phyloP scores from a whole-genome alignment of 2,888 invertebrate species.

The Tortrix viridana region DNA sequence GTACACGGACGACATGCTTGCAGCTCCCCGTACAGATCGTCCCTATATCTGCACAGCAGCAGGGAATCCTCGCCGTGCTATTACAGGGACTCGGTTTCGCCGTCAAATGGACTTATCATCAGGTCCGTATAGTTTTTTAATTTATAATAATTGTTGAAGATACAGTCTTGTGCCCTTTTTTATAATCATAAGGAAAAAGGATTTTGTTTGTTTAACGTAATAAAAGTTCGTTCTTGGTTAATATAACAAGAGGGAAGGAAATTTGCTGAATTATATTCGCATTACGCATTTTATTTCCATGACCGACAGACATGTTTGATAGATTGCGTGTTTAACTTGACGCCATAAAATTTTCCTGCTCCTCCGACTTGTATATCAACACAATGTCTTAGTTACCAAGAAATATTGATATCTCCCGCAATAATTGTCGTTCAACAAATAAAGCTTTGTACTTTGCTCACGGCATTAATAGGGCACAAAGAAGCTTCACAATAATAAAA shows the following conservation, averaged over 20 bases:
- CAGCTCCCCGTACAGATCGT: slow-evolving; percentile 73
- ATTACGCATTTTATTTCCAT: slow-evolving; percentile 2
- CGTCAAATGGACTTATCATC: slow-evolving; percentile 76
- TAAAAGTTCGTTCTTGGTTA: too few species aligned
- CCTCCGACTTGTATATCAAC: slow-evolving; percentile 4
- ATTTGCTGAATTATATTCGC: not conserved
- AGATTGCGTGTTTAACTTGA: slow-evolving; percentile 8
- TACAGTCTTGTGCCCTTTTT: slow-evolving; percentile 42
- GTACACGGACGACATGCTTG: slow-evolving; percentile 85
- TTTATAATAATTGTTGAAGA: slow-evolving; percentile 7
- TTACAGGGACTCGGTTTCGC: slow-evolving; percentile 81
- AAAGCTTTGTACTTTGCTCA: slow-evolving; percentile 7
- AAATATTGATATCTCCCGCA: slow-evolving; percentile 15
- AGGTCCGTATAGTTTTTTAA: slow-evolving; percentile 59
- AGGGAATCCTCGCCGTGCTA: slow-evolving; percentile 83
- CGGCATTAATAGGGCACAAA: slow-evolving; percentile 23
- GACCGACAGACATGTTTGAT: slow-evolving; percentile 7
- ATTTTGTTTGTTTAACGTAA: too few species aligned
- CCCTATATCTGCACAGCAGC: slow-evolving; percentile 72
- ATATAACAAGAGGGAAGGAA: not conserved
- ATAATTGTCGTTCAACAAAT: not conserved
- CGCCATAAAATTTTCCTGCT: slow-evolving; percentile 17
- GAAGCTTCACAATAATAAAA: slow-evolving; percentile 27
- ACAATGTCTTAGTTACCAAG: slow-evolving; percentile 6
- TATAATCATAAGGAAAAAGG: not conserved